Percentiles rank a stretch among this genome's conserved stretches.
Conservation (phyloP, 2,797 vertebrate genomes). For the Halcyon chelicuti region DNA sequence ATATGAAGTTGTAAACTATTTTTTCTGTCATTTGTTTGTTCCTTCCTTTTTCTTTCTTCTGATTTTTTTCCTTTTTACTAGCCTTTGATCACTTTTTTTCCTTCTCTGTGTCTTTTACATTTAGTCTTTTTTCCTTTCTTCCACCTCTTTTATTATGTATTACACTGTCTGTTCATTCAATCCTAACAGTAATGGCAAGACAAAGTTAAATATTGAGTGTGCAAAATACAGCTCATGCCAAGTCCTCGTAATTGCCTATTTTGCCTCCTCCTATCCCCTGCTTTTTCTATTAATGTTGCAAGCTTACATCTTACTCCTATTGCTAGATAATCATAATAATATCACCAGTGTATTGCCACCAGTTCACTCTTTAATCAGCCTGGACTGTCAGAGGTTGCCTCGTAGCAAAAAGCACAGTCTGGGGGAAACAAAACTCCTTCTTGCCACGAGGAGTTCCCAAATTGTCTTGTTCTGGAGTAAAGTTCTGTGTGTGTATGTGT, state of each 20-base stretch:
- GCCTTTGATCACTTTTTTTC: not conserved
- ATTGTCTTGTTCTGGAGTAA: not conserved
- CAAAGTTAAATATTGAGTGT: not conserved
- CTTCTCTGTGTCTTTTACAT: not conserved
- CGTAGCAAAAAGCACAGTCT: not conserved
- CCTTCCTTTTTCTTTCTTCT: not conserved
- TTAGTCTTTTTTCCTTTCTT: not conserved
- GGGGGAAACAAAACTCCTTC: not conserved
- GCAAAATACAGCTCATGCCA: not conserved
- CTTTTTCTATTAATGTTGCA: not conserved
- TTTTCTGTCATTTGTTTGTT: not conserved
- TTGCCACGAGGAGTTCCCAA: not conserved
- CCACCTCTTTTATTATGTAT: not conserved
- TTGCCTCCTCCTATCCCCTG: not conserved
- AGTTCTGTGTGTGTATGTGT: not conserved
- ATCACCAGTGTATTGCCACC: not conserved
- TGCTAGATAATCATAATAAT: not conserved
- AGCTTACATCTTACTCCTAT: not conserved
- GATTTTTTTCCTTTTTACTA: not conserved
- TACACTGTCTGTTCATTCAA: not conserved
- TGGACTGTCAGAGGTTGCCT: not conserved
- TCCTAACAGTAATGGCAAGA: not conserved
- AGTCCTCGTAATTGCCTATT: not conserved
- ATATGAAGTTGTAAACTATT: not conserved
- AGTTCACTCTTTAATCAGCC: not conserved